Evolutionary conservation across 2,888 invertebrate genomes (phyloP).

Genomic region (Epinotia ramella): DNA sequence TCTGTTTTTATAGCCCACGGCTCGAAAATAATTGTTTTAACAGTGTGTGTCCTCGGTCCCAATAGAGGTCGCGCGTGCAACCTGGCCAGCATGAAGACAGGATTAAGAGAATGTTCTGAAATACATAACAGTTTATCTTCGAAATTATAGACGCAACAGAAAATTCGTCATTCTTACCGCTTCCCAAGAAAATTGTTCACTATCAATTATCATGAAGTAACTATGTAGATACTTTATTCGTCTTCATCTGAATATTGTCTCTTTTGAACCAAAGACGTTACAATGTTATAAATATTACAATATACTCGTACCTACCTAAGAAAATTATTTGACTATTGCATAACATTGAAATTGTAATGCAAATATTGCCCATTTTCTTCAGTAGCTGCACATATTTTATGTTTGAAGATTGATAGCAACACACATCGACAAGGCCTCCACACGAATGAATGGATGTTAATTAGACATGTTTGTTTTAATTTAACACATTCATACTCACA

Average conservation of each 20-base stretch:
- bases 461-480: slow-evolving; percentile 78
- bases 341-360: slow-evolving; percentile 24
- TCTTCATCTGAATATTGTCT: background rate
- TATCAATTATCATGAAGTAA: background rate
- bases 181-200: background rate
- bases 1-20: slow-evolving; percentile 59
- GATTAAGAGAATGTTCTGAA: slow-evolving; percentile 23
- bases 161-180: background rate
- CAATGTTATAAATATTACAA: background rate
- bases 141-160: background rate
- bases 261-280: background rate
- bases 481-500: slow-evolving; percentile 58
- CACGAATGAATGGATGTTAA: slow-evolving; percentile 80
- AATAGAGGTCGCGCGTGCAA: slow-evolving; percentile 64
- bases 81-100: slow-evolving; percentile 44
- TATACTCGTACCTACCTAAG: background rate
- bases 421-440: slow-evolving; percentile 72
- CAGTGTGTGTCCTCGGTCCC: slow-evolving; percentile 64
- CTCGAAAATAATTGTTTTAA: slow-evolving; percentile 77
- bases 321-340: slow-evolving; percentile 7
- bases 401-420: slow-evolving; percentile 62
- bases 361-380: slow-evolving; percentile 22
- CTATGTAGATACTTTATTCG: background rate
- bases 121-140: background rate
- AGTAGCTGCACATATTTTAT: slow-evolving; percentile 26